Evolutionary conservation across 2,888 invertebrate genomes (phyloP), one percentile per base, ranked within the genome.

Genomic region (Ormyrus thymus): DNA sequence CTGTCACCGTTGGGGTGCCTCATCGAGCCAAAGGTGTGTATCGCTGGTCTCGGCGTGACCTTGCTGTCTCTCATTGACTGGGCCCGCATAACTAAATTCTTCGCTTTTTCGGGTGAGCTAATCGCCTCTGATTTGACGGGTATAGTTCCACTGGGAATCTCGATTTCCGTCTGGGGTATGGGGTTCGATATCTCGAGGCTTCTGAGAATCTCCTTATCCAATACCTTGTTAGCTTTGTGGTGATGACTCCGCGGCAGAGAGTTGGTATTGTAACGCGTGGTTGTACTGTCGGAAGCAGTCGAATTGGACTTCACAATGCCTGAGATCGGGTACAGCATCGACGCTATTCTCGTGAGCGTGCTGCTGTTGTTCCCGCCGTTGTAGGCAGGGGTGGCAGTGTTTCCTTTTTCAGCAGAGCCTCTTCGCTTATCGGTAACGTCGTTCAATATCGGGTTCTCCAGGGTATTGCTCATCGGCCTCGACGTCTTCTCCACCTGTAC

Each of bases 11-110:
- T 92, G 0, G 95, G 92, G 83, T 95, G 94, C 48, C 97, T 91
- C 95, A 96, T 96, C 0, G 96, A 96, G 0, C 96, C 96, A 84
- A 96, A 96, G 50, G 94, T 94, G 81, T 94, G 95, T 51, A 96
- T 92, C 0, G 91, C 91, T 0, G 95, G 93, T 85, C 94, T 92
- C 13, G 91, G 91, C 0, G 90, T 88, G 6, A 89, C 86, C 61
- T 89, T 88, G 0, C 90, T 86, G 70, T 94, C 94, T 82, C 96
- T 91, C 95, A 97, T 95, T 84, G 96, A 96, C 85, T 96, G 96
- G 0, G 96, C 94, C 71, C 97, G 92, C 90, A 94, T 94, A 0
- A 96, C 94, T 11, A 94, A 93, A 0, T 91, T 89, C 68, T 92
- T 92, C 59, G 92, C 91, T 11, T 84, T 92, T 91, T 85, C 92